A percentile compares a stretch with the other conserved stretches of the same genome.
These are phyloP conservation scores for Nudaria mundana DNA, from an alignment of 2,888 invertebrate species.

Conservation along the genomic window DNA sequence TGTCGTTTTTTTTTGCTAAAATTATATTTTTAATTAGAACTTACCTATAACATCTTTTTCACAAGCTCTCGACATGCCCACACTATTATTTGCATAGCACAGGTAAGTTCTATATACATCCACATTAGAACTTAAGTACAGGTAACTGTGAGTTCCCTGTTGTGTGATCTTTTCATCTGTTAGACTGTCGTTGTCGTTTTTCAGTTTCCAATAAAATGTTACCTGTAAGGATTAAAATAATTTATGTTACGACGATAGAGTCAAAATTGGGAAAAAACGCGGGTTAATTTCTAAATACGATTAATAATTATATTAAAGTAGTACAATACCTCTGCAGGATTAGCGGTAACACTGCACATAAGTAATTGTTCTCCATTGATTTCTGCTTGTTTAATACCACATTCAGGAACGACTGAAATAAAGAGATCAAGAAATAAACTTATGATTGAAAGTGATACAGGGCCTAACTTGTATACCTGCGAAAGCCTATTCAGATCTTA, in stretches of 20 bases:
- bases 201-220: slow-evolving; percentile 91
- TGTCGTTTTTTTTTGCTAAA: too few relatives aligned
- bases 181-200: slow-evolving; percentile 90
- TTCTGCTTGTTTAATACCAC: slow-evolving; percentile 88
- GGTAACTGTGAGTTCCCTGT: slow-evolving; percentile 67
- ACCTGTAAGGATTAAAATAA: slow-evolving; percentile 54
- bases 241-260: not conserved
- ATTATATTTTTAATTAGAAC: slow-evolving; percentile 9
- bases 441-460: not conserved
- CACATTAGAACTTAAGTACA: slow-evolving; percentile 70
- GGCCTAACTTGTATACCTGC: slow-evolving; percentile 1
- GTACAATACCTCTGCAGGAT: slow-evolving; percentile 84
- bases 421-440: not conserved
- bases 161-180: slow-evolving; percentile 81
- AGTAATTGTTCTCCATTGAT: slow-evolving; percentile 88
- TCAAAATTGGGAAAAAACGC: not conserved
- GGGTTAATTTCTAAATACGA: not conserved
- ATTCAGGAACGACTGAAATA: slow-evolving; percentile 89
- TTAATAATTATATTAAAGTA: not conserved
- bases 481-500: too few relatives aligned
- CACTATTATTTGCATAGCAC: slow-evolving; percentile 92
- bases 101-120: slow-evolving; percentile 86
- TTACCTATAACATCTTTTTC: slow-evolving; percentile 85
- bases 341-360: slow-evolving; percentile 90
- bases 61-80: slow-evolving; percentile 85